These are phyloP conservation scores for Heliothis subflexa DNA, from an alignment of 1,140 invertebrate species.

Conservation along the genomic window DNA sequence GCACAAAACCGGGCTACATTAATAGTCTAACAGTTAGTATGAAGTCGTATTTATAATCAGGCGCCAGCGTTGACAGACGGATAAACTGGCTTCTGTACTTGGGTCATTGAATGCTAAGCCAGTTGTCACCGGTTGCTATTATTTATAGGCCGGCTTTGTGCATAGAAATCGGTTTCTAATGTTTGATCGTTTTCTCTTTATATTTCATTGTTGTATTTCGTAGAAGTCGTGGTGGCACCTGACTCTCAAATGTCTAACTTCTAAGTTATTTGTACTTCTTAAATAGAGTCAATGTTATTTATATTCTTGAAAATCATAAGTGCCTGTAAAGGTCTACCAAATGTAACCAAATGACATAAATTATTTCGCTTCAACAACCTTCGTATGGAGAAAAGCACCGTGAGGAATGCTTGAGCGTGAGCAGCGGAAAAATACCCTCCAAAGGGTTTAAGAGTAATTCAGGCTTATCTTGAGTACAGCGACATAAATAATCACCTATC, in stretches of 20 bases:
- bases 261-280: neutral
- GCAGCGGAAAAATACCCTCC: too few relatives aligned
- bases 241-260: too few relatives aligned
- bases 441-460: too few relatives aligned
- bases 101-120: slow-evolving; percentile 45
- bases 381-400: too few relatives aligned
- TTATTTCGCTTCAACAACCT: too few relatives aligned
- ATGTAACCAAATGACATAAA: too few relatives aligned
- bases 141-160: slow-evolving; percentile 31
- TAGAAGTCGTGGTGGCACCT: neutral
- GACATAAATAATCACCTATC: too few relatives aligned
- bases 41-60: slow-evolving; percentile 44
- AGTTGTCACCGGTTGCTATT: slow-evolving; percentile 23
- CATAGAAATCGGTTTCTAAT: slow-evolving; percentile 27
- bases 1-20: slow-evolving; percentile 40
- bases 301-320: neutral
- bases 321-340: neutral
- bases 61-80: slow-evolving; percentile 50
- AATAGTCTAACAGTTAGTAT: slow-evolving; percentile 31
- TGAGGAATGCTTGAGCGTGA: too few relatives aligned
- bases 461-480: too few relatives aligned
- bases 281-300: neutral
- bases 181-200: slow-evolving; percentile 34
- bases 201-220: neutral
- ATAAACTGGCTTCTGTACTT: slow-evolving; percentile 47